These are phyloP conservation scores for Taeniopygia guttata DNA, from an alignment of 2,797 vertebrate species.

Conservation along the genomic window DNA sequence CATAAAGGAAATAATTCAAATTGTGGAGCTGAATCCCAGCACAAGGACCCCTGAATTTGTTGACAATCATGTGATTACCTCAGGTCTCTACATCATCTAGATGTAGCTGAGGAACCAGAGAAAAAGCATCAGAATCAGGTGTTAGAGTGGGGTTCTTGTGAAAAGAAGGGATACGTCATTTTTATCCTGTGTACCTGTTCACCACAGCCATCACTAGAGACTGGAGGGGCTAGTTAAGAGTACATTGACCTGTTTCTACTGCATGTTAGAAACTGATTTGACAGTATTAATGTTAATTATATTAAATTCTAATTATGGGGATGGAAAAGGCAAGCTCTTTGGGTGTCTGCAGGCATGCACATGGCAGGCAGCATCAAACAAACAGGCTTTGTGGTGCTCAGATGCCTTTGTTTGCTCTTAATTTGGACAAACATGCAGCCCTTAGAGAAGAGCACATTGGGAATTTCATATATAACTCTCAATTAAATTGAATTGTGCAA, in stretches of 20 bases:
- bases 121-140: background rate
- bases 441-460: conserved; percentile 14
- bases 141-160: background rate
- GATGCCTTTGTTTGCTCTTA: conserved; percentile 33
- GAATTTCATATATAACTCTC: conserved; percentile 41
- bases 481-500: conserved; percentile 49
- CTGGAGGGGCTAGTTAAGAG: background rate
- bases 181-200: background rate
- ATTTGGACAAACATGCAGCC: conserved; percentile 35
- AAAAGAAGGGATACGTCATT: background rate
- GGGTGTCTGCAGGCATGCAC: conserved; percentile 5
- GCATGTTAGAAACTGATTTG: background rate
- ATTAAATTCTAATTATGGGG: background rate
- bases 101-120: background rate
- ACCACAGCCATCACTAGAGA: rapidly evolving
- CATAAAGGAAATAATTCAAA: background rate
- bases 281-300: background rate
- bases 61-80: background rate
- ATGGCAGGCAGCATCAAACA: background rate
- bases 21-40: background rate
- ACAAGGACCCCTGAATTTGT: background rate
- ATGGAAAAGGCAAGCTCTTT: background rate
- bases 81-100: background rate
- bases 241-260: background rate
- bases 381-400: background rate